Conservation (phyloP, 53 echinoderm and acorn worm genomes). For the Luidia sarsii region DNA sequence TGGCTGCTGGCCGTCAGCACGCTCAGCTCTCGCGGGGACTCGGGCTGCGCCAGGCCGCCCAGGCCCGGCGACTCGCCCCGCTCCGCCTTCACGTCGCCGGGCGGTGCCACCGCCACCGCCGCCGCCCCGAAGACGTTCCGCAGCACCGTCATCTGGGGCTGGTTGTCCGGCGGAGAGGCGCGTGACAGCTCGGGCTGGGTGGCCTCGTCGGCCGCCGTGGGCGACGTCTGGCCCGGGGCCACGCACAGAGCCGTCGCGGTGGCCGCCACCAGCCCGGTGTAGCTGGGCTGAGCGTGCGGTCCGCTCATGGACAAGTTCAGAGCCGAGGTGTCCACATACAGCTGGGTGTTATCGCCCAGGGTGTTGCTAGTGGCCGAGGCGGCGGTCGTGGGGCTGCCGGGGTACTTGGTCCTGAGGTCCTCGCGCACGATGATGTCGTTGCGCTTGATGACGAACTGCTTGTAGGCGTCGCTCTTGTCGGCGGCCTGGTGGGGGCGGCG, state of each 20-base stretch:
- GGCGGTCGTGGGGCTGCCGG: neutral
- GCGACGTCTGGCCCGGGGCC: constrained; percentile 55
- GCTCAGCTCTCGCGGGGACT: constrained; percentile 31
- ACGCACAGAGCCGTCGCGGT: constrained; percentile 73
- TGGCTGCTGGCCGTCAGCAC: constrained; percentile 50
- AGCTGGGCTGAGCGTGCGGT: constrained; percentile 23
- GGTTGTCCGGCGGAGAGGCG: constrained; percentile 25
- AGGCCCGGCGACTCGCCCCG: constrained; percentile 11
- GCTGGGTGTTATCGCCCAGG: constrained; percentile 18
- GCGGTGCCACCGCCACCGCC: neutral
- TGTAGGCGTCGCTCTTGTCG: constrained; percentile 40
- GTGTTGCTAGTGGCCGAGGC: neutral
- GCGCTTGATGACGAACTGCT: constrained; percentile 45
- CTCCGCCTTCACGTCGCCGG: constrained; percentile 36
- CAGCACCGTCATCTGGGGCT: constrained; percentile 50
- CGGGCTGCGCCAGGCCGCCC: no score
- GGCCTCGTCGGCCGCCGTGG: constrained; percentile 55
- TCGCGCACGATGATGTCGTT: constrained; percentile 49
- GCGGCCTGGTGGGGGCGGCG: neutral
- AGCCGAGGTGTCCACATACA: constrained; percentile 36
- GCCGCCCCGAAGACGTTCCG: constrained; percentile 43
- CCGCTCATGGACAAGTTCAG: constrained; percentile 46
- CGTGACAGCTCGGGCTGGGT: constrained; percentile 28
- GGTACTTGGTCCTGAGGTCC: constrained; percentile 21
- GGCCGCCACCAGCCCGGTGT: constrained; percentile 44